Evolutionary conservation across 2,888 invertebrate species (phyloP), one percentile per base, ranked within the genome.

Genomic region (Drosophila cracens): DNA sequence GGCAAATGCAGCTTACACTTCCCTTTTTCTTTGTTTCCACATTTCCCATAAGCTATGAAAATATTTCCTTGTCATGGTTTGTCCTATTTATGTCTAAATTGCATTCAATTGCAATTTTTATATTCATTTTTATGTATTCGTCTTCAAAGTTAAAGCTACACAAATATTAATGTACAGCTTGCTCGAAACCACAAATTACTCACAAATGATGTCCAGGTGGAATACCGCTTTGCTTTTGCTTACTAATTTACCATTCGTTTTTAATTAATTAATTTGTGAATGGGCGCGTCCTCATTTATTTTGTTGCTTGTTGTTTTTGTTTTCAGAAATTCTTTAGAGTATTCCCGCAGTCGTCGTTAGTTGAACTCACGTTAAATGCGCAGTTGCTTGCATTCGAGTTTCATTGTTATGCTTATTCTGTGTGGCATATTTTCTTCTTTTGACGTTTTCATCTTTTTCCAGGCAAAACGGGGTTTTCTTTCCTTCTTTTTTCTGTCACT

Each of bases 351-450:
- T 67, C 67, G 13, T 18, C 10, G 27, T 38, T 25, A 51, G 48
- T 58, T 18, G 3, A 36, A 11, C n/a, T 33, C n/a, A 13, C 38
- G 54, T 21, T 18, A 57, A 18, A 40, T 69, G 76, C 65, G 52
- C 69, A 70, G 69, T 63, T 78, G 57, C 74, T 72, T 72, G 66
- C 72, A 75, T 76, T 79, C 65, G 62, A 64, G 67, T 59, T 79
- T 79, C 63, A 76, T 79, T 76, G 67, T 76, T 67, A 60, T 72
- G 79, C 66, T 72, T 78, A 74, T 78, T 78, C 79, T 78, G 78
- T 78, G 78, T 78, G 78, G 74, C 79, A 75, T 63, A 63, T 79
- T 76, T 72, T 43, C 58, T 51, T 51, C 8, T 64, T 67, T 46
- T 58, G 27, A 27, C 46, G 5, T 31, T 29, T 40, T 46, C n/a